Evolutionary conservation across 2,888 invertebrate species (phyloP).

Genomic region (Agriotes lineatus): DNA sequence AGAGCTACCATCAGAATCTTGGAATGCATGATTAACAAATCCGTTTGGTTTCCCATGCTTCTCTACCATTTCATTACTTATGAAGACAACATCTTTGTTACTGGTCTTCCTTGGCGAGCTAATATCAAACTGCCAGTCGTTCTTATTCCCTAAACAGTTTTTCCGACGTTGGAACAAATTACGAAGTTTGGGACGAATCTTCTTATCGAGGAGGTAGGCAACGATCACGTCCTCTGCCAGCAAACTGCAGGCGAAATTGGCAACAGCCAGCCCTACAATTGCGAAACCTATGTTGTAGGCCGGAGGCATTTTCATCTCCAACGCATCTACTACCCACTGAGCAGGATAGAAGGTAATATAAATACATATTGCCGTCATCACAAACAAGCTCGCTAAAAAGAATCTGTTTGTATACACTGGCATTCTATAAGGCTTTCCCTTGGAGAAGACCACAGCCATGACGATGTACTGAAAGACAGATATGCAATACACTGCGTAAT

Average conservation of each 20-base stretch:
- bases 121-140: not conserved
- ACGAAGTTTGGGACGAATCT: slow-evolving; percentile 56
- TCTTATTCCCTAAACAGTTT: not conserved
- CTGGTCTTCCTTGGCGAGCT: not conserved
- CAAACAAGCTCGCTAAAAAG: slow-evolving; percentile 67
- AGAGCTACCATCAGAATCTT: not conserved
- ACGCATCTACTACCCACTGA: slow-evolving; percentile 66
- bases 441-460: slow-evolving; percentile 74
- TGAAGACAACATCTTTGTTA: not conserved
- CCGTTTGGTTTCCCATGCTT: not conserved
- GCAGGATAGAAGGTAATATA: slow-evolving; percentile 69
- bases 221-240: slow-evolving; percentile 72
- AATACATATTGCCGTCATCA: slow-evolving; percentile 67
- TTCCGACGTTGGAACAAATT: slow-evolving; percentile 9
- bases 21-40: not conserved
- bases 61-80: not conserved
- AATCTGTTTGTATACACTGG: slow-evolving; percentile 72
- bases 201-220: slow-evolving; percentile 70
- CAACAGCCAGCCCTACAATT: slow-evolving; percentile 68
- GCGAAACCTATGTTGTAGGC: slow-evolving; percentile 63
- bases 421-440: slow-evolving; percentile 75
- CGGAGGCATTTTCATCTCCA: slow-evolving; percentile 78
- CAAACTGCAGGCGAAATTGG: slow-evolving; percentile 69
- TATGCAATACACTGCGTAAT: slow-evolving; percentile 73
- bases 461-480: slow-evolving; percentile 77